phyloP scores from a whole-genome alignment of 2,888 invertebrate genomes.

The Orgyia antiqua region DNA sequence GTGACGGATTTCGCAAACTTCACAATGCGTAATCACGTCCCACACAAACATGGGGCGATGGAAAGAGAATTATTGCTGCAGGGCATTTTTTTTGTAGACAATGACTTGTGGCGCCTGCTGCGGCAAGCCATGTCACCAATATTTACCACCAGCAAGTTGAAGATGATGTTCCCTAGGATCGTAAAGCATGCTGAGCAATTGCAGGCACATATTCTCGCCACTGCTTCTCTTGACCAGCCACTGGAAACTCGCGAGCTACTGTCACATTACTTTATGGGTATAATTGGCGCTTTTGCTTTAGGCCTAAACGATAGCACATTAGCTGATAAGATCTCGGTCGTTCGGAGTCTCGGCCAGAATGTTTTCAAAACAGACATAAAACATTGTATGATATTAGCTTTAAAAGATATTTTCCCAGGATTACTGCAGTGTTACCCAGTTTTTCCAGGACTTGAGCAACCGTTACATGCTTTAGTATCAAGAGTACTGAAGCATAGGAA shows the following conservation, averaged over 20 bases:
- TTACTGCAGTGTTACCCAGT: slow-evolving; percentile 32
- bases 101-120: slow-evolving; percentile 50
- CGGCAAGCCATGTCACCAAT: slow-evolving; percentile 54
- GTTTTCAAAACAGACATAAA: slow-evolving; percentile 30
- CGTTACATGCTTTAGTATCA: slow-evolving; percentile 35
- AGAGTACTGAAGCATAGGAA: slow-evolving; percentile 40
- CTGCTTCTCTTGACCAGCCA: slow-evolving; percentile 25
- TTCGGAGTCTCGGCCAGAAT: slow-evolving; percentile 39
- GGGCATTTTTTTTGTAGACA: slow-evolving; percentile 50
- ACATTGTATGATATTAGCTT: slow-evolving; percentile 24
- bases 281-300: slow-evolving; percentile 52
- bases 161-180: slow-evolving; percentile 54
- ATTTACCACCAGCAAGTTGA: slow-evolving; percentile 50
- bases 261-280: slow-evolving; percentile 52
- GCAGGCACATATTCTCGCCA: slow-evolving; percentile 29
- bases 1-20: slow-evolving; percentile 39
- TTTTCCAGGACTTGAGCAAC: slow-evolving; percentile 30
- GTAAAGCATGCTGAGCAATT: slow-evolving; percentile 44
- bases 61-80: slow-evolving; percentile 43
- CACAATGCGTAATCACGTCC: slow-evolving; percentile 37
- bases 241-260: slow-evolving; percentile 49
- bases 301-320: slow-evolving; percentile 48
- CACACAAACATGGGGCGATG: slow-evolving; percentile 27
- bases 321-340: slow-evolving; percentile 40
- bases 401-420: slow-evolving; percentile 42